Conservation (phyloP, 2,797 vertebrate species). For the Coendou prehensilis region DNA sequence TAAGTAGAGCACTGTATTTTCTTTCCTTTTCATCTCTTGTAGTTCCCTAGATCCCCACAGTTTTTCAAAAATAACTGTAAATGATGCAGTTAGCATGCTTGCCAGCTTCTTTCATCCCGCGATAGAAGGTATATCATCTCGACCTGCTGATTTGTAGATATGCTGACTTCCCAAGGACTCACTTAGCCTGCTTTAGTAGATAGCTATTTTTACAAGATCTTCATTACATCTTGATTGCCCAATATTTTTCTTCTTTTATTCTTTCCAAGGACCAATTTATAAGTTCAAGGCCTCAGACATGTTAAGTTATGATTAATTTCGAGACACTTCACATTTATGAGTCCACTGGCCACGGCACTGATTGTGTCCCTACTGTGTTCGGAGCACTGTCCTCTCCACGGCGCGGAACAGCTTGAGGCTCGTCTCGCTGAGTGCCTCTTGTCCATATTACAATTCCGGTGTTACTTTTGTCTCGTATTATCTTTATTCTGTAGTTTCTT, state of each 20-base stretch:
- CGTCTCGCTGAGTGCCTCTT: conserved; percentile 21
- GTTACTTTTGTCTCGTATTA: conserved; percentile 57
- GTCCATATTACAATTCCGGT: conserved; percentile 25
- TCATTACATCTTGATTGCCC: conserved; percentile 84
- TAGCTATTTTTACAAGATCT: conserved; percentile 84
- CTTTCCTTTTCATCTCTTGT: conserved; percentile 76
- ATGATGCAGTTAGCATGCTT: conserved; percentile 84
- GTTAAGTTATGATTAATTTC: conserved; percentile 81
- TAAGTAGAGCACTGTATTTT: conserved; percentile 73
- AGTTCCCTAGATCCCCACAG: conserved; percentile 74
- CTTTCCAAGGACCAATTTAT: conserved; percentile 81
- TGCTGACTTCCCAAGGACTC: conserved; percentile 74
- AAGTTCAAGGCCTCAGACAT: conserved; percentile 78
- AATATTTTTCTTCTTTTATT: conserved; percentile 80
- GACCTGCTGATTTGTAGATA: conserved; percentile 83
- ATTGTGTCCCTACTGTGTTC: conserved; percentile 78
- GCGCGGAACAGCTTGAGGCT: conserved; percentile 6
- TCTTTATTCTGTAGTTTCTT: conserved; percentile 48
- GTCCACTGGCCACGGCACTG: conserved; percentile 38
- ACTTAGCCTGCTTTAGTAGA: conserved; percentile 80
- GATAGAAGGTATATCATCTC: conserved; percentile 81
- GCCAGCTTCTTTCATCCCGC: conserved; percentile 78
- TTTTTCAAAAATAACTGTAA: conserved; percentile 82
- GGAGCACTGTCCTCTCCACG: conserved; percentile 38
- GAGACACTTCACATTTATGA: conserved; percentile 72